A percentile compares a stretch with the other conserved stretches of the same genome.
Conservation (phyloP, 2,113 vertebrate species). For the Scartelaos histophorus region DNA sequence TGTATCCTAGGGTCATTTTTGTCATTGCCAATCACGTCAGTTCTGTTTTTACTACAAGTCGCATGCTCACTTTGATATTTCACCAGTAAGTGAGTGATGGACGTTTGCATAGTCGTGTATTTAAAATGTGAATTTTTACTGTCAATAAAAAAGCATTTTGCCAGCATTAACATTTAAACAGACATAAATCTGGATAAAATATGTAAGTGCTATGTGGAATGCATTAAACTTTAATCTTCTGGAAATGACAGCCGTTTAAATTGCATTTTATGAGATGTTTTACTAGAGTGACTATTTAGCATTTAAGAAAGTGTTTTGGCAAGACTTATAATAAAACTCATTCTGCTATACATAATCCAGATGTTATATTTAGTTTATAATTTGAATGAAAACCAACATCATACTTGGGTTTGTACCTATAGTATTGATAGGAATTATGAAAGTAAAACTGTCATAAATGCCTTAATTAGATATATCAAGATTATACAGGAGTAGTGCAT, state of each 20-base stretch:
- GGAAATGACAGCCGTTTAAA: slow-evolving; percentile 1
- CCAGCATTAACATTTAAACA: neutral
- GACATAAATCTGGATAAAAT: slow-evolving; percentile 12
- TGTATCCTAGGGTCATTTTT: slow-evolving; percentile 25
- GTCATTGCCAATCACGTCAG: slow-evolving; percentile 10
- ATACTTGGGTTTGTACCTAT: neutral
- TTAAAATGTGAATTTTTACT: neutral
- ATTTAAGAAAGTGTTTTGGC: slow-evolving; percentile 5
- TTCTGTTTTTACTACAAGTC: slow-evolving; percentile 12
- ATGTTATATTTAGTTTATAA: neutral
- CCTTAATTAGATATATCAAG: neutral
- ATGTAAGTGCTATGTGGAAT: slow-evolving; percentile 3
- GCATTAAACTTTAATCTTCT: slow-evolving; percentile 7
- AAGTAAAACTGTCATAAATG: neutral
- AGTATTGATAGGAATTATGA: neutral
- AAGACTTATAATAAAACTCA: neutral
- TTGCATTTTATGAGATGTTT: neutral
- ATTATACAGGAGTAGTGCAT: neutral
- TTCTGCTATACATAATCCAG: neutral
- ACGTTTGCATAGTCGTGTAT: neutral
- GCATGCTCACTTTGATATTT: neutral
- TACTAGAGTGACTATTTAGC: neutral
- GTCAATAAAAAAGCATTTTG: neutral
- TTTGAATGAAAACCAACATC: neutral
- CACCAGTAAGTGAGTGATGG: slow-evolving; percentile 1